Evolutionary conservation across 2,113 vertebrate species (phyloP), one percentile per base, ranked within the genome.

Genomic region (Falcunculus frontatus): DNA sequence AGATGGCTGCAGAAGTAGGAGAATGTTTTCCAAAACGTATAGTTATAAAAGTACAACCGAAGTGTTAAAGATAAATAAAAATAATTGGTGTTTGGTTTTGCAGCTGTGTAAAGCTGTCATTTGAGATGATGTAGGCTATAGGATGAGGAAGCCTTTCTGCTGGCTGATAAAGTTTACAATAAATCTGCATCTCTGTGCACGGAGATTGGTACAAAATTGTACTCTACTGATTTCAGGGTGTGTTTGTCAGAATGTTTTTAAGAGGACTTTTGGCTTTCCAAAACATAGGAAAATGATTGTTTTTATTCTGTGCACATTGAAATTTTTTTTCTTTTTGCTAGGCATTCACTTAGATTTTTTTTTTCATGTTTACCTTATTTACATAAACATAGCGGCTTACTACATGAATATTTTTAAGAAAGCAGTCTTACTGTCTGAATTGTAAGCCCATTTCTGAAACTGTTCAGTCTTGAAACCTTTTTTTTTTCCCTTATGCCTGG

Each of bases 261-360:
- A 44, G 42, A 37, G 5, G 20, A 41, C 13, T 50, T 65, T 27
- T 62, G 29, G 29, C 27, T 62, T 82, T 56, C 0, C 7, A 63
- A 52, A 89, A 47, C 3, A 6, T 9, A 59, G 20, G 25, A 41
- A 59, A 72, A 13, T 0, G 0, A 4, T 50, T 72, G 12, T 3
- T 73, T 85, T 73, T 80, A 14, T 33, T 15, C 3, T 19, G 6
- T 5, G 3, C n/a, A 7, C 8, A 2, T 2, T 32, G 23, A 70
- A 7, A 7, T 64, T 60, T 75, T 60, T 75, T 84, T 70, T 39
- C 16, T 44, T 2, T 32, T 3, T 81, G 25, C 13, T 30, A 25
- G 33, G 11, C 8, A 13, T 59, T 89, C 15, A 16, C 15, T 81
- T 64, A 1, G 29, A 15, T 16, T 18, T 20, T 65, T 62, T 25